These are phyloP conservation scores for Heterotis niloticus DNA, from an alignment of 2,113 vertebrate species.

Conservation along the genomic window DNA sequence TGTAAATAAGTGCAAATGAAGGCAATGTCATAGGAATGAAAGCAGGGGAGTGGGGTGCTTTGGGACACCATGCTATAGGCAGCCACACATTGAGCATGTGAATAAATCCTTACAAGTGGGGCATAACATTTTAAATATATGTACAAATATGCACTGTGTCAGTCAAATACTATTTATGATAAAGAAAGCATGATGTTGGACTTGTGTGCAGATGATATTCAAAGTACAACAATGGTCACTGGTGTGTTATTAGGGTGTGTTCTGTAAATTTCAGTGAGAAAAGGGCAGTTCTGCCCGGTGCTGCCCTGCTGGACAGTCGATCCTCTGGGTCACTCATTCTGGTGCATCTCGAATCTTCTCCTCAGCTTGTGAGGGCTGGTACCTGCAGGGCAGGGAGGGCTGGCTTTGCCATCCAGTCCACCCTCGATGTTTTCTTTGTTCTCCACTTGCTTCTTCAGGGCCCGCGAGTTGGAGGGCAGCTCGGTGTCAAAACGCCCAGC, in stretches of 20 bases:
- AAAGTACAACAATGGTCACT: no score
- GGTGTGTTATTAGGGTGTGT: no score
- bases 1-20: neutral
- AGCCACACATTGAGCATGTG: neutral
- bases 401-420: conserved; percentile 63
- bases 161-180: no score
- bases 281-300: neutral
- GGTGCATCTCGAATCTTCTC: conserved; percentile 57
- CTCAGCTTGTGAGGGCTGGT: conserved; percentile 46
- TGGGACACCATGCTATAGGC: neutral
- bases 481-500: conserved; percentile 71
- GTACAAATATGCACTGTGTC: no score
- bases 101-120: neutral
- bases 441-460: conserved; percentile 85
- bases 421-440: conserved; percentile 98
- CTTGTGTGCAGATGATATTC: no score
- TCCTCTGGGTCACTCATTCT: conserved; percentile 33
- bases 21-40: neutral
- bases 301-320: neutral
- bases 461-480: conserved; percentile 85
- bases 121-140: neutral
- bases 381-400: conserved; percentile 63
- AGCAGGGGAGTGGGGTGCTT: neutral
- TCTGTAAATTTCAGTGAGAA: no score
- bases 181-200: no score